A percentile compares a stretch with the other conserved stretches of the same genome.
phyloP scores from a whole-genome alignment of 2,797 vertebrate genomes.

The Onychomys arenicola region DNA sequence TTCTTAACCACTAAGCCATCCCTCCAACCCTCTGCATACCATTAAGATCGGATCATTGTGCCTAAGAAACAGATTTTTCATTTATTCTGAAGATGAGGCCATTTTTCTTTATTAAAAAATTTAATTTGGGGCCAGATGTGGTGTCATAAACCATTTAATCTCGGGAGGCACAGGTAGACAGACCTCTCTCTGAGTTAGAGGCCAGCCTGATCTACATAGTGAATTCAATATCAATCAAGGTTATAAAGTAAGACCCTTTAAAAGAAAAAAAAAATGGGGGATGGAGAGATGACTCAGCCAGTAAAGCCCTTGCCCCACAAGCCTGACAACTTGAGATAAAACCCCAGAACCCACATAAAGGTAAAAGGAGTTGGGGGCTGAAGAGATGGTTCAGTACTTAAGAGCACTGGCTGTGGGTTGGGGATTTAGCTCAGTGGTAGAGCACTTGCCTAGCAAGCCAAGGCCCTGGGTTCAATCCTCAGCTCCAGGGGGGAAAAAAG shows the following conservation, averaged over 20 bases:
- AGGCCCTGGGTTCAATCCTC: too few relatives aligned
- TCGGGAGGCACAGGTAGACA: background rate
- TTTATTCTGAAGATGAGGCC: background rate
- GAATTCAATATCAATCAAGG: background rate
- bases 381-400: background rate
- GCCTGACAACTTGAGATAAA: background rate
- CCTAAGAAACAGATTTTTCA: background rate
- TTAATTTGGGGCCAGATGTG: background rate
- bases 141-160: background rate
- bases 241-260: background rate
- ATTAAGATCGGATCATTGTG: background rate
- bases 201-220: background rate
- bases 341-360: background rate
- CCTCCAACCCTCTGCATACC: too few relatives aligned
- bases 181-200: background rate
- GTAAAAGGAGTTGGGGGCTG: background rate
- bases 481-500: too few relatives aligned
- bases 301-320: background rate
- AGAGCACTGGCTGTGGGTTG: too few relatives aligned
- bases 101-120: background rate
- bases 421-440: too few relatives aligned
- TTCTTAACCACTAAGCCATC: background rate
- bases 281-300: background rate
- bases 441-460: too few relatives aligned
- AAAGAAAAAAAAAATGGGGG: background rate